phyloP scores from a whole-genome alignment of 2,113 vertebrate species.

The Leucosticte australis region DNA sequence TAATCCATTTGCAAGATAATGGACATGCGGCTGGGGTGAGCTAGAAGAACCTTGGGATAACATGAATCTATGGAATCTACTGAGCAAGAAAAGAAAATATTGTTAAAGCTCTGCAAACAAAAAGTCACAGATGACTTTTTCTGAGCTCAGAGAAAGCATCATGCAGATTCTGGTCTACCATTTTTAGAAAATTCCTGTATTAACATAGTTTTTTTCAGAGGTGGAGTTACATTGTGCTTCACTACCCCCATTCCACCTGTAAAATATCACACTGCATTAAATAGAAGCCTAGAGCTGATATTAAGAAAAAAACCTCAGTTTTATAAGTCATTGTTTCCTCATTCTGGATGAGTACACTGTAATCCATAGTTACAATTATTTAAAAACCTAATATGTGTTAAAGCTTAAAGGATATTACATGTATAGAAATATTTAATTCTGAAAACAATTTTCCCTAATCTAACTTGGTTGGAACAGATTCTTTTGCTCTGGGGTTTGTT shows the following conservation, averaged over 20 bases:
- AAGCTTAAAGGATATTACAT: neutral
- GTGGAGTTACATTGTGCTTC: neutral
- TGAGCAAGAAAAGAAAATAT: neutral
- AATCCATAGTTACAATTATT: neutral
- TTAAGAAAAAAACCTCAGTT: neutral
- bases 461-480: neutral
- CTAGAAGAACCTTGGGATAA: neutral
- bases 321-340: neutral
- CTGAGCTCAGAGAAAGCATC: neutral
- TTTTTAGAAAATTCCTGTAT: neutral
- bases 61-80: neutral
- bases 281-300: neutral
- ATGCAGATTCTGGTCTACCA: neutral
- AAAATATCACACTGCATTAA: neutral
- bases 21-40: neutral
- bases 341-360: neutral
- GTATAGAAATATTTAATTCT: neutral
- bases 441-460: neutral
- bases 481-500: neutral
- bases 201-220: neutral
- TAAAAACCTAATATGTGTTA: neutral
- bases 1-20: neutral
- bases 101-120: neutral
- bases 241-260: accelerated
- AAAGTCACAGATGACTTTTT: neutral